These are phyloP conservation scores for Aphidius gifuensis DNA, from an alignment of 1,140 invertebrate species.

Conservation along the genomic window DNA sequence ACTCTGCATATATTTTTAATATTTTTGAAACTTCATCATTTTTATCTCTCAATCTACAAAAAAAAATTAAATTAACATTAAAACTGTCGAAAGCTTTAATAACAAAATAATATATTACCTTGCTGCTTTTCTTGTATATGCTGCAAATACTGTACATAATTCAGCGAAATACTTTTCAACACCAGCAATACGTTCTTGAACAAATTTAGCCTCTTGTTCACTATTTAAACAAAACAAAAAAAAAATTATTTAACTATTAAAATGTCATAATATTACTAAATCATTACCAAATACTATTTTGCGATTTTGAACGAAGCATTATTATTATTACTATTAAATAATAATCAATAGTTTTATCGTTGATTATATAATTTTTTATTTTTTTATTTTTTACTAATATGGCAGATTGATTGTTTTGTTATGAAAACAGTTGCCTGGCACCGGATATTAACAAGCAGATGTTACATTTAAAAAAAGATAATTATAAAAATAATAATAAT, in stretches of 20 bases:
- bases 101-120: conserved; percentile 49
- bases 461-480: conserved; percentile 9
- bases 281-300: conserved; percentile 40
- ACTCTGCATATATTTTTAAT: conserved; percentile 64
- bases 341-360: too few relatives aligned
- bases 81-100: background rate
- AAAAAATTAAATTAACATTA: conserved; percentile 8
- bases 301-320: conserved; percentile 44
- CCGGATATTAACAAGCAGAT: conserved; percentile 35
- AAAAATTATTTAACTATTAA: background rate
- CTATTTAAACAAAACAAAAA: conserved; percentile 26
- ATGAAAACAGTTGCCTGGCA: conserved; percentile 33
- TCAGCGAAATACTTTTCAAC: conserved; percentile 70
- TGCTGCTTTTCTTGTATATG: conserved; percentile 67
- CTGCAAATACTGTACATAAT: conserved; percentile 64
- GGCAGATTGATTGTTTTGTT: conserved; percentile 16
- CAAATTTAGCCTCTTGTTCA: conserved; percentile 68
- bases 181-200: conserved; percentile 66
- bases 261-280: background rate
- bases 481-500: too few relatives aligned
- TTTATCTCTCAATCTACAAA: conserved; percentile 63
- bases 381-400: conserved; percentile 11
- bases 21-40: conserved; percentile 67
- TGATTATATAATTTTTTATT: background rate
- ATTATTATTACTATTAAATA: background rate